A percentile compares a stretch with the other conserved stretches of the same genome.
Conservation (phyloP, 2,888 invertebrate species). For the Antitype chi region DNA sequence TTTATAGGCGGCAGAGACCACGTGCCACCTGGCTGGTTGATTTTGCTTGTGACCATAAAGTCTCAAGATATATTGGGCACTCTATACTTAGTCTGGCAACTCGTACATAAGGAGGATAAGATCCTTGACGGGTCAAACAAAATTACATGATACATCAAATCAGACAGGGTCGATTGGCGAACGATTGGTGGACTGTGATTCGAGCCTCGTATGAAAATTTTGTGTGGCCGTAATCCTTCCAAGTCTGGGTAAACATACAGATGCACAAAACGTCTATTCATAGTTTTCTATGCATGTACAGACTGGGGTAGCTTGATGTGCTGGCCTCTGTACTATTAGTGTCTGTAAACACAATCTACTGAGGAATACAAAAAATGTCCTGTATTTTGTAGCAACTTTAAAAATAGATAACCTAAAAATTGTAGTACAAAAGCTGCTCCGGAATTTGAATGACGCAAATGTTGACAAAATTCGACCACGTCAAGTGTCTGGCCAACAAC, state of each 20-base stretch:
- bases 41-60: not conserved
- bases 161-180: slow-evolving; percentile 12
- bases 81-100: not conserved
- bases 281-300: too few species aligned
- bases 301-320: too few species aligned
- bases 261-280: not conserved
- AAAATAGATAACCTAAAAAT: slow-evolving; percentile 1
- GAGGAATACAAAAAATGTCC: not conserved
- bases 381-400: not conserved
- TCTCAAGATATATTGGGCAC: slow-evolving; percentile 18
- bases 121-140: slow-evolving; percentile 41
- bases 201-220: not conserved
- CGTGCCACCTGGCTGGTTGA: not conserved
- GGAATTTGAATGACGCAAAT: slow-evolving; percentile 1
- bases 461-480: not conserved
- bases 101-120: slow-evolving; percentile 25
- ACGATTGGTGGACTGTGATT: not conserved
- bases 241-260: not conserved
- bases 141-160: slow-evolving; percentile 45
- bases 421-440: not conserved
- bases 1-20: too few species aligned
- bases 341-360: too few species aligned
- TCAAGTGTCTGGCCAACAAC: not conserved
- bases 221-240: not conserved
- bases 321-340: not conserved